phyloP scores from a whole-genome alignment of 30 jellyfish, hydroid and myxozoan species.

The Euphysa ruthae region DNA sequence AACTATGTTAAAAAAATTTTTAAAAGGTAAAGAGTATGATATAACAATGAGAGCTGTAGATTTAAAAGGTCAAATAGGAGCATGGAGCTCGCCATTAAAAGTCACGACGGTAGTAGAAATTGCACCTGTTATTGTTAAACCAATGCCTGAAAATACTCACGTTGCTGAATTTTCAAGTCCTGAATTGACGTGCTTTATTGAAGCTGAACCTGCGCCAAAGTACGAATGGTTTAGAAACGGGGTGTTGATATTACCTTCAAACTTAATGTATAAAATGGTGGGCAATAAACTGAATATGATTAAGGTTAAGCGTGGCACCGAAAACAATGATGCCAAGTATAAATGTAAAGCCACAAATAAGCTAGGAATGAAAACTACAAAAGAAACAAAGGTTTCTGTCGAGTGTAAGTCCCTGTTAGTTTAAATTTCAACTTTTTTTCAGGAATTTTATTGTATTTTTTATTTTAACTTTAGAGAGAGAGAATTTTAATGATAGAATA shows the following conservation, averaged over 20 bases:
- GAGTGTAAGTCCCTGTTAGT: constrained; percentile 39
- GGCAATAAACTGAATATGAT: not conserved
- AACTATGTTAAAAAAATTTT: not conserved
- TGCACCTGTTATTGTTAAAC: constrained; percentile 1
- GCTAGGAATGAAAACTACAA: not conserved
- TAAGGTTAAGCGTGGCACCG: not conserved
- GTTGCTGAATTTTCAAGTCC: constrained; percentile 8
- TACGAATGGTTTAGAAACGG: constrained; percentile 10
- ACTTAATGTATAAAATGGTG: not conserved
- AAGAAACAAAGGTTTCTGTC: not conserved
- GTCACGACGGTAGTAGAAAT: constrained; percentile 5
- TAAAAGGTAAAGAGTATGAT: constrained; percentile 9
- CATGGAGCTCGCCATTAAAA: constrained; percentile 14
- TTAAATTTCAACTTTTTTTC: too few relatives aligned
- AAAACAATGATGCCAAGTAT: constrained; percentile 11
- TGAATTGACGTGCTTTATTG: not conserved
- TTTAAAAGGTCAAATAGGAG: constrained; percentile 10
- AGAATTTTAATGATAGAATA: too few relatives aligned
- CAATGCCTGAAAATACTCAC: not conserved
- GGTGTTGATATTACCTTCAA: not conserved
- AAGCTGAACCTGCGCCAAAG: constrained; percentile 20
- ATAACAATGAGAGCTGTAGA: constrained; percentile 23
- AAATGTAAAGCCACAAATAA: constrained; percentile 15
- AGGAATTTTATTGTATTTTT: too few relatives aligned
- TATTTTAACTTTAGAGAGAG: too few relatives aligned